Base-by-base conservation (phyloP, 2,888 invertebrate genomes). In the Sinopyrophorus schimmeli region DNA sequence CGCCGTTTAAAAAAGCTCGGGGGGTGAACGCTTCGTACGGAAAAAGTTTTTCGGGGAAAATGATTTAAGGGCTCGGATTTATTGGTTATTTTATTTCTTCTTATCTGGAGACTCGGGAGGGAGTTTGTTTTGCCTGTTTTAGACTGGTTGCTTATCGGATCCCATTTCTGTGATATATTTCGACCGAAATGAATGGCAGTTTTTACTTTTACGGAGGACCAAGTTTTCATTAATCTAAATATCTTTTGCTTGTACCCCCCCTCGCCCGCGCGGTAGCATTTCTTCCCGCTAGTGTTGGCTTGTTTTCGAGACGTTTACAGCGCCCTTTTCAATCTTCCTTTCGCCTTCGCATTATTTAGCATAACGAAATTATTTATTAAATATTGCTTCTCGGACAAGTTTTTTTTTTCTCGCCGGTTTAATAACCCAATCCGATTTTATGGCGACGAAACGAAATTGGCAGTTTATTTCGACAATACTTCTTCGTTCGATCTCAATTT, bases 111-210 rank as follows among this genome's bases (percentile, higher is more conserved):
- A 11, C 43, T 35, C 34, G n/a, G n/a, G n/a, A 40, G 34, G 41
- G 40, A 47, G 40, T 47, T 47, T 40, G 40, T 41, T 47, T 39
- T 39, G 46, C 39, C 38, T 47, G 38, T 38, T 39, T 47, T 41
- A 41, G 40, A 40, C 39, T 40, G 39, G 26, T 41, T 47, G 27
- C 39, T 47, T 47, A 47, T 47, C 47, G 32, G 39, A 34, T 41
- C 34, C 35, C 40, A 47, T 40, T 41, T 35, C 32, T 40, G 34
- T 47, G 47, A 47, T 47, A 47, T 35, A 41, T 47, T 40, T 26
- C 27, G 28, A 35, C 40, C 47, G 28, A 47, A 47, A 47, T 47
- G 34, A 47, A 47, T 47, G 32, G 47, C 35, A 47, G 47, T 47
- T 47, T 47, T 34, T 40, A 39, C 47, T 47, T 40, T 47, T 40